Evolutionary conservation across 2,113 vertebrate species (phyloP), one percentile per base, ranked within the genome.

Genomic region (Lampris incognitus): DNA sequence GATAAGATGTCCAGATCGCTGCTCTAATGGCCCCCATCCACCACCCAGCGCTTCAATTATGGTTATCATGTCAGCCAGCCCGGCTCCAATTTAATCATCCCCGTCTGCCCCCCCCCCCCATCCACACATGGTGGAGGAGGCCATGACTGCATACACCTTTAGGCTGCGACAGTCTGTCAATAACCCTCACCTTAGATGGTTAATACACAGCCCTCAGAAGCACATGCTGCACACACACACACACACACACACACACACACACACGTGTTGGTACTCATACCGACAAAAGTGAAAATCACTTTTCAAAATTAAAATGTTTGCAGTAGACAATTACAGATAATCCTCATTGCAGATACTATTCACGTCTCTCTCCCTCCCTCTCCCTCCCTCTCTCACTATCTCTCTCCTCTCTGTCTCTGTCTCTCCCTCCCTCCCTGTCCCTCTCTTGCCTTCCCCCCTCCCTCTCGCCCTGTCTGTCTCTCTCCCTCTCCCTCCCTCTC

Each of bases 41-140:
- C 67, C 44, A 79, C 69, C 42, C 66, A 10, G 48, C 50, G 66
- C 84, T 59, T 78, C 78, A 79, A 77, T 82, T 80, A 84, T 24
- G 24, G 72, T 86, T 84, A 83, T 86, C 73, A 86, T 54, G 79
- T 80, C 77, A 86, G 79, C 11, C 70, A 66, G 70, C 52, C 64
- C 63, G 67, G 71, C 77, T 69, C 55, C 82, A 88, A 88, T 85
- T 87, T 71, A 87, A 88, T 88, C 63, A 81, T 7, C 54, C 42
- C 76, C 24, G 65, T 51, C 57, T 10, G 24, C 49, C 37, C n/a
- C 40, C 4, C 60, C 1, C 78, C 51, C 72, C 69, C 66, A 71
- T 62, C 0, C 69, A 11, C 63, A 56, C 54, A 56, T 36, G 44
- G 11, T 54, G 11, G 3, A 64, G 13, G 51, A 3, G 36, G 59